These are phyloP conservation scores for Cathartes aura DNA, from an alignment of 2,113 vertebrate genomes.

Conservation along the genomic window DNA sequence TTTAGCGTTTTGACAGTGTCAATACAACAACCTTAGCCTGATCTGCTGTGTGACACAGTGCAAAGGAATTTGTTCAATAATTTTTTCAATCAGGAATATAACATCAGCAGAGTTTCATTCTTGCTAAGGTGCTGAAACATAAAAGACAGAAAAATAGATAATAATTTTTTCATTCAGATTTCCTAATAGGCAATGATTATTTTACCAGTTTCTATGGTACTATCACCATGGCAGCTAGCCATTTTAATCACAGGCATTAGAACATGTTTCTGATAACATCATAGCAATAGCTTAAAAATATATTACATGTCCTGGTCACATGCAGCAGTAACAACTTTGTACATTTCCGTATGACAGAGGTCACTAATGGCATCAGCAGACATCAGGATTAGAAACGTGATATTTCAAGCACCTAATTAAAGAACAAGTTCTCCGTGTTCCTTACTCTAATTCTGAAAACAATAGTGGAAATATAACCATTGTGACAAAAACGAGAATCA, in stretches of 20 bases:
- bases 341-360: neutral
- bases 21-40: neutral
- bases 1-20: neutral
- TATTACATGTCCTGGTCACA: neutral
- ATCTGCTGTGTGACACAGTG: neutral
- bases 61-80: neutral
- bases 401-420: constrained; percentile 6
- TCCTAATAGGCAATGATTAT: constrained; percentile 43
- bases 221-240: constrained; percentile 56
- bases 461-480: neutral
- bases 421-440: neutral
- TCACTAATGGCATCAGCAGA: neutral
- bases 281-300: neutral
- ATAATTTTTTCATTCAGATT: neutral
- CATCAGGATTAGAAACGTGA: neutral
- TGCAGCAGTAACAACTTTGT: neutral
- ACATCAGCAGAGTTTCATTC: neutral
- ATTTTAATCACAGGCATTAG: constrained; percentile 41
- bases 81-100: neutral
- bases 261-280: constrained; percentile 14
- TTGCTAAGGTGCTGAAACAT: neutral
- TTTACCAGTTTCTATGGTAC: constrained; percentile 64
- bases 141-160: neutral
- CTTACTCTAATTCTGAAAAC: constrained; percentile 1
- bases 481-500: neutral